These are phyloP conservation scores for Polyommatus iphigenia DNA, from an alignment of 2,888 invertebrate species.

Conservation along the genomic window DNA sequence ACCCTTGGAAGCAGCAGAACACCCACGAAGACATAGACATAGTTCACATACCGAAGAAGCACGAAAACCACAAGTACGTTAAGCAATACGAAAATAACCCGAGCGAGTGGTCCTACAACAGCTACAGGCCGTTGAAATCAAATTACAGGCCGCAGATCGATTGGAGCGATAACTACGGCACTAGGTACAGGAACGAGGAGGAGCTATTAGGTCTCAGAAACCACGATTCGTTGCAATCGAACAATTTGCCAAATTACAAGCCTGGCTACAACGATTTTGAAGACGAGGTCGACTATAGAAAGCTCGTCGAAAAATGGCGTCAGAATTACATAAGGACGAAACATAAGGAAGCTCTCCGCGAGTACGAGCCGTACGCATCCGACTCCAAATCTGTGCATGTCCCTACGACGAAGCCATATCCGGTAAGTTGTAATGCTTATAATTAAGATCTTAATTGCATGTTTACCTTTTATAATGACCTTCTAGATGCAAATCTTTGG, in stretches of 20 bases:
- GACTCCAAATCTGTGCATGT: slow-evolving; percentile 64
- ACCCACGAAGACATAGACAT: slow-evolving; percentile 52
- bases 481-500: neutral
- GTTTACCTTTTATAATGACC: neutral
- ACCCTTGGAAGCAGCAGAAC: slow-evolving; percentile 52
- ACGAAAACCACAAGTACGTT: slow-evolving; percentile 50
- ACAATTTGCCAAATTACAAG: slow-evolving; percentile 60
- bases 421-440: slow-evolving; percentile 56
- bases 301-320: slow-evolving; percentile 68
- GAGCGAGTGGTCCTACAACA: slow-evolving; percentile 53
- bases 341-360: slow-evolving; percentile 58
- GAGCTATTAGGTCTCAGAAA: slow-evolving; percentile 69
- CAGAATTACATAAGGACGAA: slow-evolving; percentile 69
- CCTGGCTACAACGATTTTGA: slow-evolving; percentile 51
- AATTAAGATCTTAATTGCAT: neutral
- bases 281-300: slow-evolving; percentile 64
- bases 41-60: slow-evolving; percentile 67
- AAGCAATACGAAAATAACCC: slow-evolving; percentile 54
- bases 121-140: slow-evolving; percentile 53
- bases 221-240: slow-evolving; percentile 65
- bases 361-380: slow-evolving; percentile 65
- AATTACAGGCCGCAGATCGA: slow-evolving; percentile 52
- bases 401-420: slow-evolving; percentile 68
- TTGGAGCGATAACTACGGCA: slow-evolving; percentile 59
- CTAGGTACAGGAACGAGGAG: slow-evolving; percentile 69